Evolutionary conservation across 2,797 vertebrate genomes (phyloP).

Genomic region (Coilia nasus): DNA sequence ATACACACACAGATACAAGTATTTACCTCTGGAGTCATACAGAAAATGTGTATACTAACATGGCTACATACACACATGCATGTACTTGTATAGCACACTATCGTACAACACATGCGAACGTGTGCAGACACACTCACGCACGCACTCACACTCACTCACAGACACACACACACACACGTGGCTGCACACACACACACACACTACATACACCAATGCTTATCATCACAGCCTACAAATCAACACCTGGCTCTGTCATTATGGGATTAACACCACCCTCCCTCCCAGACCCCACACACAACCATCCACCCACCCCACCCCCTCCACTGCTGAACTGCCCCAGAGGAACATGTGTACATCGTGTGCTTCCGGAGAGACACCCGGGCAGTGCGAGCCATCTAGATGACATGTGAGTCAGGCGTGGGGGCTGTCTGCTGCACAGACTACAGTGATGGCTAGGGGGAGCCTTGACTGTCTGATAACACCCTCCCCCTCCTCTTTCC

Average conservation of each 20-base stretch:
- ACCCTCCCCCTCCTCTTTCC: neutral
- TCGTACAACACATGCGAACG: no score
- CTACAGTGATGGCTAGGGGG: neutral
- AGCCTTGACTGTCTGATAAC: neutral
- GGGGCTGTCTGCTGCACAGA: neutral
- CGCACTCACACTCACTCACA: neutral
- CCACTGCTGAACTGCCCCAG: neutral
- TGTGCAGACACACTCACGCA: neutral
- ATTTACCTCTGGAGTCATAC: no score
- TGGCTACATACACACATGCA: no score
- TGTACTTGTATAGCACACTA: no score
- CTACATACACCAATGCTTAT: neutral
- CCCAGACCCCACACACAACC: neutral
- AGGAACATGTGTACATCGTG: neutral
- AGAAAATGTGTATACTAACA: no score
- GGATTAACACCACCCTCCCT: neutral
- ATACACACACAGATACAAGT: no score
- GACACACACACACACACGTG: neutral
- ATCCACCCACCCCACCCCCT: neutral
- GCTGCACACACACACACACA: neutral
- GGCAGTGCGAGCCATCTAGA: neutral
- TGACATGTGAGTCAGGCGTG: conserved; percentile 10
- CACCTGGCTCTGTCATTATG: neutral
- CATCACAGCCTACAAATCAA: neutral
- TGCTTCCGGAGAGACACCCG: neutral